Conservation (phyloP, 1,140 invertebrate species). For the Lepidostoma basale region DNA sequence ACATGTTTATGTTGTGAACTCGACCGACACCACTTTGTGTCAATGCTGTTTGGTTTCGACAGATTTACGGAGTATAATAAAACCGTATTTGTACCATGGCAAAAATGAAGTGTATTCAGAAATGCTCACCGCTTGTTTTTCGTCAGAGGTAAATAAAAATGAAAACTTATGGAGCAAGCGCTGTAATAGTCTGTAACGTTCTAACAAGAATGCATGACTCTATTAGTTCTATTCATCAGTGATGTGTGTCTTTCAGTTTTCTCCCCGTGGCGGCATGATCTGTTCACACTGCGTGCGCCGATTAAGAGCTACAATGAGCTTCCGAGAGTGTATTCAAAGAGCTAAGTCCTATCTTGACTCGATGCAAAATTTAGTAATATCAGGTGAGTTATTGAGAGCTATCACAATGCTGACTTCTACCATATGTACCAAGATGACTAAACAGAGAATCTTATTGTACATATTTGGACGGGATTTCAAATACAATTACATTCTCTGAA, state of each 20-base stretch:
- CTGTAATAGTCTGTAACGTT: too few relatives aligned
- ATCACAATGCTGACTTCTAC: too few relatives aligned
- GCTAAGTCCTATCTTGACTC: slow-evolving; percentile 28
- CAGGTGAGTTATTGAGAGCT: too few relatives aligned
- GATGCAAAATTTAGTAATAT: not conserved
- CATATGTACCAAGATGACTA: too few relatives aligned
- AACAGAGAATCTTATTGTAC: too few relatives aligned
- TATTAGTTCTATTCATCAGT: too few relatives aligned
- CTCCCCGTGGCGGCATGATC: slow-evolving; percentile 30
- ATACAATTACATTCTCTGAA: too few relatives aligned
- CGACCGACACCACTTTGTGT: slow-evolving; percentile 22
- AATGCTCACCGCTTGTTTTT: slow-evolving; percentile 36
- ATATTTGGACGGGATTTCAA: too few relatives aligned
- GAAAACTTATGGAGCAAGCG: too few relatives aligned
- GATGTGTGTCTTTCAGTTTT: slow-evolving; percentile 31
- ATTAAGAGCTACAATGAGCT: slow-evolving; percentile 30
- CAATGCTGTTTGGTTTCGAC: slow-evolving; percentile 39
- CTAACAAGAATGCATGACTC: too few relatives aligned
- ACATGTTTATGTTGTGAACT: not conserved
- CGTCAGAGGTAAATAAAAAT: slow-evolving; percentile 26
- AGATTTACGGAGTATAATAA: slow-evolving; percentile 31
- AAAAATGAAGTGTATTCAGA: slow-evolving; percentile 34
- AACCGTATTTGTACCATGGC: slow-evolving; percentile 36
- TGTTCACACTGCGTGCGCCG: slow-evolving; percentile 39
- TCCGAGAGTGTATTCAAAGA: slow-evolving; percentile 33